Evolutionary conservation across 2,113 vertebrate genomes (phyloP).

Genomic region (Dasyprocta punctata): DNA sequence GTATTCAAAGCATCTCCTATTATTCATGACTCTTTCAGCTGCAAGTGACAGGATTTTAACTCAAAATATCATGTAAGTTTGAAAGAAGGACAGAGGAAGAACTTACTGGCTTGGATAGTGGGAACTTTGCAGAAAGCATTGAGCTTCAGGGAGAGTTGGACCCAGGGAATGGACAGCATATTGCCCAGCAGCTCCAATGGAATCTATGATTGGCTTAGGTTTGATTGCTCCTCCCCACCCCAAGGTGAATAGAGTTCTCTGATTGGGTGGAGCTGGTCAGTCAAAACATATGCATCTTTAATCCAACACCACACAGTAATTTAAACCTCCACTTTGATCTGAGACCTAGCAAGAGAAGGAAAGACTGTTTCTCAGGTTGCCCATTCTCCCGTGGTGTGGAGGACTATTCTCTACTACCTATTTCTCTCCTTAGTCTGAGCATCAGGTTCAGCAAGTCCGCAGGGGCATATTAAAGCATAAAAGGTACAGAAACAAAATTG

Average conservation of each 20-base stretch:
- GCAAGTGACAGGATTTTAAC: background rate
- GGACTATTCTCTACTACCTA: background rate
- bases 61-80: background rate
- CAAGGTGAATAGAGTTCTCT: background rate
- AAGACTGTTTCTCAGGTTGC: background rate
- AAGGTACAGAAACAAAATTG: slow-evolving; percentile 77
- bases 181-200: background rate
- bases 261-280: background rate
- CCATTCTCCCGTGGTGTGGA: background rate
- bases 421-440: slow-evolving; percentile 34
- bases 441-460: background rate
- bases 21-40: background rate
- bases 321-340: background rate
- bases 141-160: background rate
- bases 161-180: background rate
- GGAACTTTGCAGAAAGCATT: background rate
- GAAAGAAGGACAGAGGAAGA: background rate
- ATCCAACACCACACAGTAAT: background rate
- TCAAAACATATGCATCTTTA: background rate
- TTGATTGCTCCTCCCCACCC: background rate
- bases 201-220: background rate
- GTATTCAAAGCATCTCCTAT: background rate
- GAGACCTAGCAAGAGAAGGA: background rate
- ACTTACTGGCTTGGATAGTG: background rate
- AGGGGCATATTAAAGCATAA: slow-evolving; percentile 61